phyloP scores from a whole-genome alignment of 1,140 invertebrate genomes.

The Platyura marginata region DNA sequence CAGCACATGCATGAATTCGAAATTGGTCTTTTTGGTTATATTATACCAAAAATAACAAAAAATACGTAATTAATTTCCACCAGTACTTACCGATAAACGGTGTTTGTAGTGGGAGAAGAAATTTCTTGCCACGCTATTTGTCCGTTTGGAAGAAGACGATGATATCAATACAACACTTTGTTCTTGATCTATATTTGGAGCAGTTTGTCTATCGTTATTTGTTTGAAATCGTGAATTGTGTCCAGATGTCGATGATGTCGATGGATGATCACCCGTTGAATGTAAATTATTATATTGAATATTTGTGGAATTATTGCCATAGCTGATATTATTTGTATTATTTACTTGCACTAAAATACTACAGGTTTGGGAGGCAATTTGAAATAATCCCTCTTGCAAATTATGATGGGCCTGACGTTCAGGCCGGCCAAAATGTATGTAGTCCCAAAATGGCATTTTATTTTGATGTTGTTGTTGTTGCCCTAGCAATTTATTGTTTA shows the following conservation, averaged over 20 bases:
- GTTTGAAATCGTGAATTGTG: too few relatives aligned
- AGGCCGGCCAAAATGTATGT: slow-evolving; percentile 28
- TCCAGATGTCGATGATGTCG: too few relatives aligned
- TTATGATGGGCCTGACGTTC: slow-evolving; percentile 31
- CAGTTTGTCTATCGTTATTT: too few relatives aligned
- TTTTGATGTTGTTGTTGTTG: background rate
- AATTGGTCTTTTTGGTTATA: too few relatives aligned
- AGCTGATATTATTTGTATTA: slow-evolving; percentile 50
- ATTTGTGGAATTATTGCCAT: slow-evolving; percentile 39
- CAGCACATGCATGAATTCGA: too few relatives aligned
- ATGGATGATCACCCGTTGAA: too few relatives aligned
- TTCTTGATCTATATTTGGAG: too few relatives aligned
- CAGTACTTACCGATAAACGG: slow-evolving; percentile 29
- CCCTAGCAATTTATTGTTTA: too few relatives aligned
- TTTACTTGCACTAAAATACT: slow-evolving; percentile 52
- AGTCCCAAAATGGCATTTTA: slow-evolving; percentile 30
- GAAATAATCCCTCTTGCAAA: slow-evolving; percentile 46
- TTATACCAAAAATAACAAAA: too few relatives aligned
- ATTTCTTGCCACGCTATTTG: slow-evolving; percentile 11
- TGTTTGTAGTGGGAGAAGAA: slow-evolving; percentile 28
- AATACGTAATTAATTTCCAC: too few relatives aligned
- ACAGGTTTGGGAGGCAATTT: slow-evolving; percentile 51
- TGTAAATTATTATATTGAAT: slow-evolving; percentile 33
- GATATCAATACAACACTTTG: slow-evolving; percentile 19
- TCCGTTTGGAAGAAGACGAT: slow-evolving; percentile 6